Evolutionary conservation across 2,113 vertebrate species (phyloP), one percentile per base, ranked within the genome.

Genomic region (Parus major): DNA sequence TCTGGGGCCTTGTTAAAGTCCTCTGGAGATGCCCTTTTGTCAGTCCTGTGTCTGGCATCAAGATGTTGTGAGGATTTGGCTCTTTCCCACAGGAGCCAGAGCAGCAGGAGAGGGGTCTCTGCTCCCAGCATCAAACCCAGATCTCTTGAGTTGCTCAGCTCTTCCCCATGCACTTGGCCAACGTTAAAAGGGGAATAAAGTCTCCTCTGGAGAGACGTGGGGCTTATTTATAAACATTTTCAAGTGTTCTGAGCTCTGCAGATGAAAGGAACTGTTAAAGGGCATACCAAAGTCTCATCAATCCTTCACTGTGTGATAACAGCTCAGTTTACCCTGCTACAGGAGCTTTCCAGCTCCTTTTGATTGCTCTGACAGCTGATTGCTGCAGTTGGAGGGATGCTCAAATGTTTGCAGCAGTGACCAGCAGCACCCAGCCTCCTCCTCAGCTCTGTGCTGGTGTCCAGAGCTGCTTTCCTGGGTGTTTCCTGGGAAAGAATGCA

Each of bases 171-270:
- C 70, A 69, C 50, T 68, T 95, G 86, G 84, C 61, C 33, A 16
- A 16, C 2, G 11, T 87, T 94, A 35, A 89, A 95, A 93, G 85
- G 66, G 33, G 49, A 85, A 61, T 33, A 16, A 76, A 57, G 19
- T 53, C 89, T 93, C 65, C 89, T 72, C 71, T 79, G 53, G 80
- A 91, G 93, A 82, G 69, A 60, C 41, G 31, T 29, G 64, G 10
- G 60, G 24, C 44, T 82, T 81, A 68, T 91, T 92, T 89, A 87
- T 85, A 85, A 93, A 92, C 55, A 82, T 36, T 56, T 88, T 57
- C 49, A 89, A 91, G 70, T 57, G 36, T 76, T 86, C 69, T 31
- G 46, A 46, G 28, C 44, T 76, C 36, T 79, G 81, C 33, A 82
- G 78, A 76, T 86, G 82, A 94, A 86, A 95, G 59, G 29, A 23